Conservation (phyloP, 2,888 invertebrate species). For the Amblyteles armatorius region DNA sequence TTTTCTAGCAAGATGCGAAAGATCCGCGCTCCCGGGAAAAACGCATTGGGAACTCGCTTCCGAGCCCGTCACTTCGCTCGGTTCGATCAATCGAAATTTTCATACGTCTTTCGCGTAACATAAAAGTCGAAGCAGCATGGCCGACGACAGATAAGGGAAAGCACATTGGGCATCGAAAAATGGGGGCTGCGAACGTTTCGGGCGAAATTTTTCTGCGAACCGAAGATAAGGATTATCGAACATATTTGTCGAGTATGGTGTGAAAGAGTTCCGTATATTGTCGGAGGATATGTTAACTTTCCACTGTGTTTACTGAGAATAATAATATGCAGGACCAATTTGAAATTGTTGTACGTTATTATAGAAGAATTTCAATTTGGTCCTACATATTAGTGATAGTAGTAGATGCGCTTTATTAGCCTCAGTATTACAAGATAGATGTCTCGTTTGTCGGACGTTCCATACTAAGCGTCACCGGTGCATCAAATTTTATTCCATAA, state of each 20-base stretch:
- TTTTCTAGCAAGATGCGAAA: conserved; percentile 13
- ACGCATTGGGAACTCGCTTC: conserved; percentile 6
- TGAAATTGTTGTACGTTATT: neutral
- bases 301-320: neutral
- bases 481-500: neutral
- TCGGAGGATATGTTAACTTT: neutral
- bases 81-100: conserved; percentile 31
- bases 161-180: conserved; percentile 1
- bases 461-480: neutral
- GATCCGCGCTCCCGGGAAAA: conserved; percentile 1
- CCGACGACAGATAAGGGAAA: neutral
- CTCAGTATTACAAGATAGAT: neutral
- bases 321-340: neutral
- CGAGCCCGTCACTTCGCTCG: neutral
- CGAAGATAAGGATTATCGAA: conserved; percentile 1
- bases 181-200: neutral
- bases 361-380: neutral
- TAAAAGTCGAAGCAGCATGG: neutral
- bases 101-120: conserved; percentile 3
- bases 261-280: neutral
- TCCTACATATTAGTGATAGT: neutral
- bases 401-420: no score
- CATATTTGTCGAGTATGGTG: neutral
- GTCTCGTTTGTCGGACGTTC: neutral
- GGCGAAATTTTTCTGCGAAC: neutral